phyloP scores from a whole-genome alignment of 2,888 invertebrate species.

The Epiperipatus broadwayi region DNA sequence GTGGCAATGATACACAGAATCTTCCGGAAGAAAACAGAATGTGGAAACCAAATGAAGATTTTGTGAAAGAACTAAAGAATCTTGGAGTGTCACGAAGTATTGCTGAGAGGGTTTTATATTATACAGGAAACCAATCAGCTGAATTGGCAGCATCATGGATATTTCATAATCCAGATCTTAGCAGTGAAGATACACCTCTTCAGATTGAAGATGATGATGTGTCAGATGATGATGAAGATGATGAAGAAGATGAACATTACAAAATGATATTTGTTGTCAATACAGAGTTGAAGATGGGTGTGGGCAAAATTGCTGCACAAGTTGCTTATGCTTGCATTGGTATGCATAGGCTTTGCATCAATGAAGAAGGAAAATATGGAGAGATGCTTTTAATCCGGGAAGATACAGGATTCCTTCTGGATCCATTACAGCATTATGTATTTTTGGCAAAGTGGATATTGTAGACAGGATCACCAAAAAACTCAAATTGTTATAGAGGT shows the following conservation, averaged over 20 bases:
- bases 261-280: constrained; percentile 48
- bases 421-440: constrained; percentile 21
- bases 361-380: constrained; percentile 27
- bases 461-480: constrained; percentile 22
- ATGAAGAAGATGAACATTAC: constrained; percentile 26
- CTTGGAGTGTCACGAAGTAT: constrained; percentile 32
- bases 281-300: constrained; percentile 39
- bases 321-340: constrained; percentile 41
- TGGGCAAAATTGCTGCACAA: constrained; percentile 41
- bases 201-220: constrained; percentile 22
- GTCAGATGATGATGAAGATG: constrained; percentile 22
- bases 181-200: too few relatives aligned
- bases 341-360: constrained; percentile 34
- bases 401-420: constrained; percentile 24
- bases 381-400: constrained; percentile 29
- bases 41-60: constrained; percentile 30
- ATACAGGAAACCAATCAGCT: constrained; percentile 36
- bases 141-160: constrained; percentile 37
- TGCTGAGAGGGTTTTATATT: constrained; percentile 33
- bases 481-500: constrained; percentile 20
- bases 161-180: constrained; percentile 34
- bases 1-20: too few relatives aligned
- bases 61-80: constrained; percentile 26
- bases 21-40: too few relatives aligned
- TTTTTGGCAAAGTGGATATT: constrained; percentile 21